Conservation (phyloP, 2,113 vertebrate genomes). For the Salvator merianae region DNA sequence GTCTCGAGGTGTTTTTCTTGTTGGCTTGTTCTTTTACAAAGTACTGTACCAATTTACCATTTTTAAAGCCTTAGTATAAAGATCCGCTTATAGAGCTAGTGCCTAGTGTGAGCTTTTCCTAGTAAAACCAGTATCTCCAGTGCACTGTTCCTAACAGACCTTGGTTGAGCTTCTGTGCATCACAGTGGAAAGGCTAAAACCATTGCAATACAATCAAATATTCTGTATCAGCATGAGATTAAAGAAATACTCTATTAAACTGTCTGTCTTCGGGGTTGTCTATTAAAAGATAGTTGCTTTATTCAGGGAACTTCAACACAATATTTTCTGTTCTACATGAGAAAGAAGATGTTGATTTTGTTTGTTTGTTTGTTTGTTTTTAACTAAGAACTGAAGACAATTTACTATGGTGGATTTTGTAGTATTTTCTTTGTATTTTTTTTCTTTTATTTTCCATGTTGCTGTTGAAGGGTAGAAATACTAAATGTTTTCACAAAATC, state of each 20-base stretch:
- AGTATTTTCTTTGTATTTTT: background rate
- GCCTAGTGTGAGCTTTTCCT: too few relatives aligned
- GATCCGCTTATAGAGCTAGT: too few relatives aligned
- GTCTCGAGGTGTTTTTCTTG: too few relatives aligned
- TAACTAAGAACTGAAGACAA: too few relatives aligned
- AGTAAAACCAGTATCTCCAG: too few relatives aligned
- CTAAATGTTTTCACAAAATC: slow-evolving; percentile 29
- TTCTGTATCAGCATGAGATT: background rate
- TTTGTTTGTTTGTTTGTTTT: too few relatives aligned
- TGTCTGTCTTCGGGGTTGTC: background rate
- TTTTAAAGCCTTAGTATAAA: too few relatives aligned
- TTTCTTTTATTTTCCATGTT: background rate
- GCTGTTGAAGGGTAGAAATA: background rate
- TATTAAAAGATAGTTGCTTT: background rate
- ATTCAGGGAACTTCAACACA: background rate
- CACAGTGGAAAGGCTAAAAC: background rate
- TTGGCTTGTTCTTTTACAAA: too few relatives aligned
- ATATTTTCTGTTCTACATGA: too few relatives aligned
- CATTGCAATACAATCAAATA: background rate
- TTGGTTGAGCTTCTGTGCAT: background rate
- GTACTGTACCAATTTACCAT: too few relatives aligned
- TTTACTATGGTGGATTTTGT: background rate
- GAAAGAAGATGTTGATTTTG: too few relatives aligned
- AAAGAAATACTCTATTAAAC: background rate
- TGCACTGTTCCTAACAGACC: too few relatives aligned